Evolutionary conservation across 64 coral and sea anemone species (phyloP), one percentile per base, ranked within the genome.

Genomic region (Porites lutea): DNA sequence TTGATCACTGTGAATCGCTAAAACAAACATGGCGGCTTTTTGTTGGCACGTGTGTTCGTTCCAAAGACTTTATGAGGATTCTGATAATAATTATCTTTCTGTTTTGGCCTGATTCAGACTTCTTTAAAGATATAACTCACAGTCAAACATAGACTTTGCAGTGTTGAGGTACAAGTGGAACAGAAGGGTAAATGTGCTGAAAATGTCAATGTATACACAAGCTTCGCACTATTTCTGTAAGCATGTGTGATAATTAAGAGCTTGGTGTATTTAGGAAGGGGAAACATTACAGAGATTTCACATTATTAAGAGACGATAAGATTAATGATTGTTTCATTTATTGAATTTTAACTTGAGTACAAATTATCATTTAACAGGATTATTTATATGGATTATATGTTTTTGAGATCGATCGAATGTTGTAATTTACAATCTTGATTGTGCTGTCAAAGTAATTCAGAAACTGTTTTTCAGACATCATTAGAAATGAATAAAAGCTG

Each of bases 61-160:
- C n/a, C n/a, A n/a, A n/a, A n/a, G n/a, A n/a, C n/a, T n/a, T n/a
- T n/a, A n/a, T n/a, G n/a, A n/a, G n/a, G n/a, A n/a, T n/a, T n/a
- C n/a, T n/a, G n/a, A n/a, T n/a, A n/a, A n/a, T n/a, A n/a, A n/a
- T n/a, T n/a, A n/a, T n/a, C n/a, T n/a, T n/a, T 9, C 68, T 71
- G n/a, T 45, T 71, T 71, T 37, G 68, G 0, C 68, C 23, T 71
- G 6, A 71, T 71, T 71, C 7, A 71, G 68, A 71, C 68, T 71
- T 71, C 68, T 71, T 71, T 71, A 71, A 71, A 71, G 68, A 9
- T 71, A 71, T 71, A 71, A 71, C 68, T 71, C n/a, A 71, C 68
- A 5, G 68, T 71, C 68, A 71, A 71, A 71, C 68, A 71, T 23
- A 43, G 68, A 71, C 68, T 71, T 71, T 13, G 68, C 68, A n/a